Evolutionary conservation across 2,797 vertebrate genomes (phyloP).

Genomic region (Pseudopleuronectes americanus): DNA sequence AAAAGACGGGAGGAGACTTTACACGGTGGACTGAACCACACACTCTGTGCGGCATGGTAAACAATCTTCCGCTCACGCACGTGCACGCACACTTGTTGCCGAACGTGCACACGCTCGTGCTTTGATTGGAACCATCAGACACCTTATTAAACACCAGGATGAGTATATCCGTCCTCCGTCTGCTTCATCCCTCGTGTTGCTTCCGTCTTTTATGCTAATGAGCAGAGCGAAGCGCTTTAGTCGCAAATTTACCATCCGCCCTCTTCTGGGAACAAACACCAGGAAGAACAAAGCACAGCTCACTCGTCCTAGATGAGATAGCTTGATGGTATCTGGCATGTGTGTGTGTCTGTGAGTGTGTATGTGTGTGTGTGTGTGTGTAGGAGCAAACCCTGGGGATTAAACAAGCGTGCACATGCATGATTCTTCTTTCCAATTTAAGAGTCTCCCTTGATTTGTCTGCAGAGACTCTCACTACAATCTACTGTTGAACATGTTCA

Average conservation of each 20-base stretch:
- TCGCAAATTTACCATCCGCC: conserved; percentile 48
- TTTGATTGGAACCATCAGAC: conserved; percentile 61
- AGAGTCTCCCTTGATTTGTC: conserved; percentile 50
- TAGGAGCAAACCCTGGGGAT: conserved; percentile 37
- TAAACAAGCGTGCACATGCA: conserved; percentile 26
- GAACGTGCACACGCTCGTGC: conserved; percentile 16
- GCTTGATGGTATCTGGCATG: conserved; percentile 44
- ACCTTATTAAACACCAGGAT: conserved; percentile 55
- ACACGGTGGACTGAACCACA: background rate
- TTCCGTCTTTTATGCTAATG: conserved; percentile 64
- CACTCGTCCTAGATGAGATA: conserved; percentile 55
- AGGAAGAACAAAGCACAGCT: conserved; percentile 53
- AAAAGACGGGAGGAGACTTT: conserved; percentile 13
- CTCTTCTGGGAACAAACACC: conserved; percentile 54
- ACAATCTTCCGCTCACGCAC: conserved; percentile 30
- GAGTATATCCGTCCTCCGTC: conserved; percentile 14
- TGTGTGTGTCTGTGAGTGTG: conserved; percentile 15
- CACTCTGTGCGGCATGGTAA: conserved; percentile 36
- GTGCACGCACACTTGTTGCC: conserved; percentile 50
- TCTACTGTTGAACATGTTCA: conserved; percentile 76
- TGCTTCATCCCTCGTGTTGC: conserved; percentile 28
- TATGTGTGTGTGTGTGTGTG: conserved; percentile 17
- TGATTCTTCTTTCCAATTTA: conserved; percentile 55
- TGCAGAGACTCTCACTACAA: conserved; percentile 58
- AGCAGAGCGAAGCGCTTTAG: background rate